Evolutionary conservation across 2,888 invertebrate species (phyloP).

Genomic region (Drosophila robusta): DNA sequence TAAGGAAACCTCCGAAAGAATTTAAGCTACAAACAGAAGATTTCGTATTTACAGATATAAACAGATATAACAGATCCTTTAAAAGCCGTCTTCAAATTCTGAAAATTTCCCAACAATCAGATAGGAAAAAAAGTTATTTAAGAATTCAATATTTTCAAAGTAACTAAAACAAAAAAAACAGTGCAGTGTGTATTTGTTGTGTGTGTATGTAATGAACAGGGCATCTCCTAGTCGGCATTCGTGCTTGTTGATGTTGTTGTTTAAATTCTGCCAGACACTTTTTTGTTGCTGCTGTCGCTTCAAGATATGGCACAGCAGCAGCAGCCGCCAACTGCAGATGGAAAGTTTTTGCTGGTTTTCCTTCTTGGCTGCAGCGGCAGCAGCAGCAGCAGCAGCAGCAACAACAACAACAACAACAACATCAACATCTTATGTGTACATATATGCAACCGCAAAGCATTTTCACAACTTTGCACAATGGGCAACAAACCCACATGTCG

Average conservation of each 20-base stretch:
- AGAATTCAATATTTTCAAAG: too few species aligned
- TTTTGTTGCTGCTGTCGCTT: slow-evolving; percentile 49
- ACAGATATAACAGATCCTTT: too few species aligned
- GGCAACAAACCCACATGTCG: slow-evolving; percentile 32
- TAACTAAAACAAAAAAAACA: too few species aligned
- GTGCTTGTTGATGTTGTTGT: slow-evolving; percentile 16
- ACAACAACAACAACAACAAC: slow-evolving; percentile 18
- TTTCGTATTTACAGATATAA: too few species aligned
- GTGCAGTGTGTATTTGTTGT: too few species aligned
- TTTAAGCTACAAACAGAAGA: too few species aligned
- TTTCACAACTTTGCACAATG: slow-evolving; percentile 36
- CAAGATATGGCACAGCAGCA: slow-evolving; percentile 55
- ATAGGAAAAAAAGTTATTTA: too few species aligned
- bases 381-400: slow-evolving; percentile 9
- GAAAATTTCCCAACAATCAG: too few species aligned
- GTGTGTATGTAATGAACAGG: not conserved
- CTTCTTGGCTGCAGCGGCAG: slow-evolving; percentile 24
- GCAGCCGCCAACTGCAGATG: slow-evolving; percentile 52
- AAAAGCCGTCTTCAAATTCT: too few species aligned
- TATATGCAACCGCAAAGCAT: slow-evolving; percentile 28
- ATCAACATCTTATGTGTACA: slow-evolving; percentile 3
- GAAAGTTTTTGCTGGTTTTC: slow-evolving; percentile 44
- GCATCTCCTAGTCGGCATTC: not conserved
- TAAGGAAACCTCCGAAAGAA: too few species aligned
- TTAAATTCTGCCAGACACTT: slow-evolving; percentile 28